phyloP scores from a whole-genome alignment of 2,113 vertebrate species.

The Cygnus buccinator region DNA sequence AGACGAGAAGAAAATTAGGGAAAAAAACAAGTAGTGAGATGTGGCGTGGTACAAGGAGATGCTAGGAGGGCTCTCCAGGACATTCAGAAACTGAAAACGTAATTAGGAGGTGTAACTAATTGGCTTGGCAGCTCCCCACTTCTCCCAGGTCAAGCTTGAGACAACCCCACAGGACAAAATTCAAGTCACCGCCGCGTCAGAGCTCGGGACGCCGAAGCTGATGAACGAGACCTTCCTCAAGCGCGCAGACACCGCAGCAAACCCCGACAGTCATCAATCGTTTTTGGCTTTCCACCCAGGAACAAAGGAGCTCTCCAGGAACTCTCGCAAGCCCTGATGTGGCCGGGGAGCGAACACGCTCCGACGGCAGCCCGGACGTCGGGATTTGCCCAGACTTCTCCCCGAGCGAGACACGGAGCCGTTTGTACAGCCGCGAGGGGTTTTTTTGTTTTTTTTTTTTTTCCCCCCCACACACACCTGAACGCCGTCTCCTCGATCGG shows the following conservation, averaged over 20 bases:
- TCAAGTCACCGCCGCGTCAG: accelerated
- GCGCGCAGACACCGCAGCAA: background rate
- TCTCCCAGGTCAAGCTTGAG: background rate
- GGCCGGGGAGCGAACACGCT: background rate
- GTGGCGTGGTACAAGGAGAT: background rate
- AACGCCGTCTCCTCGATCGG: background rate
- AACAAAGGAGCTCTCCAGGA: background rate
- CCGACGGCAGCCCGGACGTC: background rate
- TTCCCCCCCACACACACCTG: no score
- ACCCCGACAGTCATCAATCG: background rate
- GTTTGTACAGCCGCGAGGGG: accelerated
- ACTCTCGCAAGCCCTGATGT: background rate
- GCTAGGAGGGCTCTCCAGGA: background rate
- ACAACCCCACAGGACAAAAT: background rate
- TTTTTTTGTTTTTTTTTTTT: background rate
- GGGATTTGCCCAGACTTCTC: background rate
- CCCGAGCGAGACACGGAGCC: background rate
- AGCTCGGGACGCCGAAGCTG: background rate
- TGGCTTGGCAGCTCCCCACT: background rate
- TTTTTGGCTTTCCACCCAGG: background rate
- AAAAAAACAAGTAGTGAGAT: background rate
- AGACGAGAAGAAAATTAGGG: background rate
- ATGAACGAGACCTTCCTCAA: background rate
- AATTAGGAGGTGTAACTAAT: background rate
- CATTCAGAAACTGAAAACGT: background rate